Base-by-base conservation (phyloP, 2,797 vertebrate genomes). In the Falco concolor region DNA sequence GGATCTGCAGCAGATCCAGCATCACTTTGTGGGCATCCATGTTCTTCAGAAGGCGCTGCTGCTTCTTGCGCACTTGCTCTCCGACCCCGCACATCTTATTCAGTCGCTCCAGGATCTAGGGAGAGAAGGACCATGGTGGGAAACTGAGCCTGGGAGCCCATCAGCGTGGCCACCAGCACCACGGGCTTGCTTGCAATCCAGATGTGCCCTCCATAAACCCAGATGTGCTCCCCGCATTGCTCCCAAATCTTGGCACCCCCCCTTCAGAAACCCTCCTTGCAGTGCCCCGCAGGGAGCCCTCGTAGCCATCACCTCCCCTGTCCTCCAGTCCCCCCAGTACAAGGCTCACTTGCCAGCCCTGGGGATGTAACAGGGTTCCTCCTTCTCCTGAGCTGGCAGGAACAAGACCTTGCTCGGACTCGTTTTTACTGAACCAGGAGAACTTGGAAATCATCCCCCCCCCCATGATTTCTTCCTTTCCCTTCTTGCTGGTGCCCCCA, bases 11-110 rank as follows among this genome's bases (percentile, higher is more conserved):
- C 90, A 99, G 98, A 96, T 99, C 99, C 98, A 99, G 97, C 99
- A 99, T 99, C 96, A 99, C 99, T 95, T 99, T 99, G 97, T 99
- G 99, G 75, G 99, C 99, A 0, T 99, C 99, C 99, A 99, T 99
- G 97, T 99, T 99, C 98, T 99, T 99, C 92, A 99, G 85, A 61
- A 99, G 94, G 82, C 99, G 98, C 97, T 99, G 99, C 97, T 99
- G 99, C 95, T 99, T 99, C 98, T 99, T 99, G 97, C 99, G 98
- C 81, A 99, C 98, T 96, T 98, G 98, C 87, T 98, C 98, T 6
- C 99, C 99, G 0, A 98, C 98, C 23, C 98, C 99, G 1, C 99
- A 99, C 99, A 99, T 99, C 96, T 99, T 99, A 96, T 99, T 99
- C 82, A 99, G 95, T 63, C 99, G 86, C 96, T 99, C 99, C 96